phyloP scores from a whole-genome alignment of 2,797 vertebrate genomes.

The Lagodon rhomboides region DNA sequence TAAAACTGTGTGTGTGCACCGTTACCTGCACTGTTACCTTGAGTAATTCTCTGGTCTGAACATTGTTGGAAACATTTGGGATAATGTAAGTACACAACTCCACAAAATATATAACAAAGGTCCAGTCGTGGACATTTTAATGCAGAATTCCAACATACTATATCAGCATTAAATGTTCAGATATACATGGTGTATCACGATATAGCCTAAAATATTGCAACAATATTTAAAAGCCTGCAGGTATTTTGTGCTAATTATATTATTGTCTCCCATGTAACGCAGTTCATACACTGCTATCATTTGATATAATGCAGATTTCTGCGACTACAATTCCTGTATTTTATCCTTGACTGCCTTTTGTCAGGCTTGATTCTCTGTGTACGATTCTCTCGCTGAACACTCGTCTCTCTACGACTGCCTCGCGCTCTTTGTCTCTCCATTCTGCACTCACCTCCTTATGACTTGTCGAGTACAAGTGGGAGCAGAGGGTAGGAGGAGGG shows the following conservation, averaged over 20 bases:
- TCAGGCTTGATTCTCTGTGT: constrained; percentile 27
- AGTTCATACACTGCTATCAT: background rate
- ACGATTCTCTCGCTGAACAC: constrained; percentile 53
- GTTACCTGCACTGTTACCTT: too few species aligned
- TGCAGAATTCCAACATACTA: too few species aligned
- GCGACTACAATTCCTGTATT: constrained; percentile 5
- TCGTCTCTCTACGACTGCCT: constrained; percentile 54
- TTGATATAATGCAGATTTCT: background rate
- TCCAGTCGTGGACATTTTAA: too few species aligned
- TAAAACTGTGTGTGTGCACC: too few species aligned
- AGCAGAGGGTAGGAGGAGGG: constrained; percentile 78
- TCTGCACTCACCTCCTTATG: constrained; percentile 72
- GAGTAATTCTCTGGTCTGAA: too few species aligned
- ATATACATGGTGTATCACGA: too few species aligned
- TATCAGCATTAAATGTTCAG: too few species aligned
- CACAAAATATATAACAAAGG: too few species aligned
- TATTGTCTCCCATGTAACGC: background rate
- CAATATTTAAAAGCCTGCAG: background rate
- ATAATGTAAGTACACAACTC: too few species aligned
- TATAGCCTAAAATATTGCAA: too few species aligned
- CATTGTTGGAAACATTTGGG: too few species aligned
- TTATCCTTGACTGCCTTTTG: constrained; percentile 13
- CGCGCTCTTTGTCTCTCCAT: constrained; percentile 64
- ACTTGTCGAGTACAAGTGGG: constrained; percentile 77
- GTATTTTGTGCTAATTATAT: background rate